phyloP scores from a whole-genome alignment of 2,888 invertebrate species.

The Dasysyrphus tricinctus region DNA sequence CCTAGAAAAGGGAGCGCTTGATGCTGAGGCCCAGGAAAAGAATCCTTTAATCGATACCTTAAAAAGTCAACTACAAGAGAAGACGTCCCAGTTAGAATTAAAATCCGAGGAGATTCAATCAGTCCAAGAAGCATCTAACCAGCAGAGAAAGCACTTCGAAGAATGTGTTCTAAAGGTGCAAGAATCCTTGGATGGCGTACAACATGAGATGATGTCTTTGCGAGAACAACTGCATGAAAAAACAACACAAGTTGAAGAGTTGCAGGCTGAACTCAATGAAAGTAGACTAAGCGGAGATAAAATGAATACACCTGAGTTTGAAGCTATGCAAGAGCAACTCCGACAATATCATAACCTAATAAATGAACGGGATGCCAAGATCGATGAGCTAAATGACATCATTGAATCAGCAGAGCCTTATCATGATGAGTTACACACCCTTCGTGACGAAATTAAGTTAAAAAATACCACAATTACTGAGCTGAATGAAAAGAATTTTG shows the following conservation, averaged over 20 bases:
- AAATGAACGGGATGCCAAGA: constrained; percentile 9
- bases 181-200: constrained; percentile 71
- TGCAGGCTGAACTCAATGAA: constrained; percentile 46
- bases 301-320: neutral
- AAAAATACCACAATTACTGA: constrained; percentile 23
- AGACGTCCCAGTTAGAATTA: constrained; percentile 48
- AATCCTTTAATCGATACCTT: constrained; percentile 79
- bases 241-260: constrained; percentile 82
- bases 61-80: constrained; percentile 76
- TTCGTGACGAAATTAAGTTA: neutral
- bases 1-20: constrained; percentile 75
- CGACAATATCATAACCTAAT: neutral
- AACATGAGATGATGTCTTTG: constrained; percentile 73
- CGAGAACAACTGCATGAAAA: constrained; percentile 84
- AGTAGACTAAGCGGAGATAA: constrained; percentile 25
- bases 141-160: constrained; percentile 51
- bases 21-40: constrained; percentile 76
- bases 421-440: neutral
- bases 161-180: constrained; percentile 65
- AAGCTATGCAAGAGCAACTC: constrained; percentile 2
- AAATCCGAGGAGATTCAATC: constrained; percentile 50
- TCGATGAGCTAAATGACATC: constrained; percentile 16
- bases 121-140: constrained; percentile 56
- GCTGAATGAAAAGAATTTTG: constrained; percentile 2
- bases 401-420: constrained; percentile 16